Evolutionary conservation across 2,797 vertebrate species (phyloP), one percentile per base, ranked within the genome.

Genomic region (Anolis apletophallus): DNA sequence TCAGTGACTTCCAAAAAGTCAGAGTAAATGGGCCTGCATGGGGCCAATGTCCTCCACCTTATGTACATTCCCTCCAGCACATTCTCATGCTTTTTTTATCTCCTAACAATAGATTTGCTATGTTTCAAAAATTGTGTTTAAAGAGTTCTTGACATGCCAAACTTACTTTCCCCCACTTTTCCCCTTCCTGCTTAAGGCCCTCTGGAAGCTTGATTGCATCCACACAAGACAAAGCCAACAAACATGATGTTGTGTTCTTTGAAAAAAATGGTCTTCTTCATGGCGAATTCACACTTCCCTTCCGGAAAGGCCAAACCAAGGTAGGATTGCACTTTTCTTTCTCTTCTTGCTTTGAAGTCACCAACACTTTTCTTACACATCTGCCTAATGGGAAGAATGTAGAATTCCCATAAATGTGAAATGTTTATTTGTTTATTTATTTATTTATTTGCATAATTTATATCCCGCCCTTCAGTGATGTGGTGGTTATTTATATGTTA

Each of bases 201-300:
- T 98, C 98, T 0, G 98, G 99, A 72, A 98, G 97, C 90, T 92
- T 99, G 89, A 98, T 99, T 72, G 97, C 98, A 3, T 97, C 97
- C 86, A 97, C 97, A 0, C 98, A 98, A 93, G 96, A 98, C 59
- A 98, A 97, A 71, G 97, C 97, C 83, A 99, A 99, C 95, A 98
- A 98, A 87, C 97, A 98, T 76, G 97, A 98, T 23, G 97, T 99
- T 90, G 96, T 99, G 85, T 99, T 99, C 94, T 92, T 99, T 96
- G 99, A 99, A 96, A 99, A 98, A 95, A 99, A 99, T 40, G 99
- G 99, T 16, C 97, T 99, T 83, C 96, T 98, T 92, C 99, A 99
- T 12, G 98, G 99, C 86, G 98, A 99, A 80, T 99, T 99, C 92
- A 97, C 97, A 19, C 96, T 99, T 79, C 98, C 98, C 0, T 97